Evolutionary conservation across 2,888 invertebrate genomes (phyloP).

Genomic region (Lasioglossum leucozonium): DNA sequence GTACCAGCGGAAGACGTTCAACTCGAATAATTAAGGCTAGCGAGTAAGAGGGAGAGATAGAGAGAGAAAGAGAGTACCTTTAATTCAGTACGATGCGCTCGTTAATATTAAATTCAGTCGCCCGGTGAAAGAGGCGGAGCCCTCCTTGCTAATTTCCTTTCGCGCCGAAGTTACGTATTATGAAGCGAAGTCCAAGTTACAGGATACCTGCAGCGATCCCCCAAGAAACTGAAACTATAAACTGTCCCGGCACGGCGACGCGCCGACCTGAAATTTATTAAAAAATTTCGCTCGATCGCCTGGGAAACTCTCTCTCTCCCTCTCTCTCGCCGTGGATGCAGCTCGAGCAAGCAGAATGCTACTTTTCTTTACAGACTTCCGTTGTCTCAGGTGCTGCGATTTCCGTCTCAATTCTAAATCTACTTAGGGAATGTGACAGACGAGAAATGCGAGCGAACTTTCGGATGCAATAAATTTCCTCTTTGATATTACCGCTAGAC

Average conservation of each 20-base stretch:
- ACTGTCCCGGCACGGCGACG: slow-evolving; percentile 8
- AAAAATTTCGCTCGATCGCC: slow-evolving; percentile 20
- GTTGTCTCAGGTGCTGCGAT: not conserved
- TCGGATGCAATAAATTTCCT: not conserved
- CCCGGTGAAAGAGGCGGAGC: slow-evolving; percentile 23
- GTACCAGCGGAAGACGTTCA: slow-evolving; percentile 58
- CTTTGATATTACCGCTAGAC: not conserved
- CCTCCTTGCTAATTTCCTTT: slow-evolving; percentile 51
- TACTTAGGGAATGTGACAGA: not conserved
- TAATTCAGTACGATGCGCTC: slow-evolving; percentile 62
- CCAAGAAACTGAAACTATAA: slow-evolving; percentile 51
- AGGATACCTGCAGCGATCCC: slow-evolving; percentile 21
- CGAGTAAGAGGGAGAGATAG: slow-evolving; percentile 11
- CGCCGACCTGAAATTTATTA: slow-evolving; percentile 38
- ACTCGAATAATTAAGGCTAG: slow-evolving; percentile 75
- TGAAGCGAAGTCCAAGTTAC: slow-evolving; percentile 37
- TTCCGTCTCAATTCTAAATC: slow-evolving; percentile 4
- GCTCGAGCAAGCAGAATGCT: not conserved
- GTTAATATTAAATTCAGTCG: slow-evolving; percentile 69
- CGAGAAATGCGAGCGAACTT: not conserved
- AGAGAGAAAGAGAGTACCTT: slow-evolving; percentile 35
- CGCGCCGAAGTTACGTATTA: slow-evolving; percentile 45
- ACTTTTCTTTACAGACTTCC: not conserved
- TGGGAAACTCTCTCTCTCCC: not conserved
- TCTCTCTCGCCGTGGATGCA: not conserved